Evolutionary conservation across 2,113 vertebrate genomes (phyloP).

Genomic region (Sisor rabdophorus): DNA sequence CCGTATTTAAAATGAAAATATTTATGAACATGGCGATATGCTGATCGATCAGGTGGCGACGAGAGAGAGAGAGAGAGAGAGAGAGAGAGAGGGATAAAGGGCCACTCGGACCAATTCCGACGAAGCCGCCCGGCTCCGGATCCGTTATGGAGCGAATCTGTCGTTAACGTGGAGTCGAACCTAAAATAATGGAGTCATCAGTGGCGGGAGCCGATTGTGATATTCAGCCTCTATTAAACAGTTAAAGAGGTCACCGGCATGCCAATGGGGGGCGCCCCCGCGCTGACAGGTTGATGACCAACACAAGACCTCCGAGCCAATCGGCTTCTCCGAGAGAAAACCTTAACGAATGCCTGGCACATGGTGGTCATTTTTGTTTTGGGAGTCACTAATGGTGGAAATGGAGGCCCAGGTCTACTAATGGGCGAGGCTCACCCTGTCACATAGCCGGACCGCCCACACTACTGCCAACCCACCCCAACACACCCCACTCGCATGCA

Average conservation of each 20-base stretch:
- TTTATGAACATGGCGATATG: slow-evolving; percentile 65
- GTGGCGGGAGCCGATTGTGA: neutral
- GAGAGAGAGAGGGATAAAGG: slow-evolving; percentile 1
- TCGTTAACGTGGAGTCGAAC: slow-evolving; percentile 32
- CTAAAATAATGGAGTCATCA: slow-evolving; percentile 27
- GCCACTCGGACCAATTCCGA: neutral
- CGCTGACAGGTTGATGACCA: slow-evolving; percentile 11
- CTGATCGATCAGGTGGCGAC: slow-evolving; percentile 56
- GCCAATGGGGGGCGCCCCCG: neutral
- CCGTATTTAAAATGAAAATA: slow-evolving; percentile 69
- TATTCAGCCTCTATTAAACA: slow-evolving; percentile 30
- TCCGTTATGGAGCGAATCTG: slow-evolving; percentile 17
- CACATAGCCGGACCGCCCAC: no score
- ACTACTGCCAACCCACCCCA: no score
- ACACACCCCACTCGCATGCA: no score
- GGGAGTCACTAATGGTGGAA: no score
- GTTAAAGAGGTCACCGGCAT: slow-evolving; percentile 19
- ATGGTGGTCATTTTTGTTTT: neutral
- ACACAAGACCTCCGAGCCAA: neutral
- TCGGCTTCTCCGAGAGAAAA: neutral
- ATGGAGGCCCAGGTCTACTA: no score
- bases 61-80: neutral
- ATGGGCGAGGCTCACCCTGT: no score
- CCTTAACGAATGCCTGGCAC: neutral
- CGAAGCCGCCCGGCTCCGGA: neutral